Conservation (phyloP, 2,113 vertebrate species). For the Dunckerocampus dactyliophorus region DNA sequence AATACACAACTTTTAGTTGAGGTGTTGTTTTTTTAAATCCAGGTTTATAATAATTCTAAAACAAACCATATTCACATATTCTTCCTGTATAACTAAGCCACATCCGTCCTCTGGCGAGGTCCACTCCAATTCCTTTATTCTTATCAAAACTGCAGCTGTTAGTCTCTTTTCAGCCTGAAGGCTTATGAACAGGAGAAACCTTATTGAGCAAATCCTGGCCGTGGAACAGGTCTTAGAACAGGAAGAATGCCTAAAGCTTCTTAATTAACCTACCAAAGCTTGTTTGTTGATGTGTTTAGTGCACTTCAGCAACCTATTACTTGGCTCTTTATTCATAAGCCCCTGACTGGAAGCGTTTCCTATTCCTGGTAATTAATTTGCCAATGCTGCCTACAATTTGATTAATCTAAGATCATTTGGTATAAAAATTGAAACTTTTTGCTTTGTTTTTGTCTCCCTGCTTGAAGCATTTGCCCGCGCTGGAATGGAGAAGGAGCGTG, state of each 20-base stretch:
- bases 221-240: slow-evolving; percentile 15
- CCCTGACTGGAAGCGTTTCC: slow-evolving; percentile 16
- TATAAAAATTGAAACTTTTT: slow-evolving; percentile 2
- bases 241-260: slow-evolving; percentile 10
- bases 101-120: neutral
- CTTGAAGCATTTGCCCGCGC: neutral
- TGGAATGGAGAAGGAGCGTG: slow-evolving; percentile 4
- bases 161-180: neutral
- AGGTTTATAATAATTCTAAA: no score
- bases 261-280: slow-evolving; percentile 32
- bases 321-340: neutral
- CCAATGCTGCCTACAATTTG: slow-evolving; percentile 13
- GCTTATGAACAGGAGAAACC: slow-evolving; percentile 19
- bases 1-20: no score
- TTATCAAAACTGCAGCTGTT: neutral
- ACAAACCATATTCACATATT: no score
- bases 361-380: slow-evolving; percentile 23
- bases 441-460: neutral
- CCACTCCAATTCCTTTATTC: slow-evolving; percentile 3
- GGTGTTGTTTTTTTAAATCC: no score
- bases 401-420: slow-evolving; percentile 43
- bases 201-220: slow-evolving; percentile 16
- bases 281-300: slow-evolving; percentile 16
- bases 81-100: neutral
- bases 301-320: slow-evolving; percentile 35